These are phyloP conservation scores for Proteles cristata DNA, from an alignment of 2,113 vertebrate species.

Conservation along the genomic window DNA sequence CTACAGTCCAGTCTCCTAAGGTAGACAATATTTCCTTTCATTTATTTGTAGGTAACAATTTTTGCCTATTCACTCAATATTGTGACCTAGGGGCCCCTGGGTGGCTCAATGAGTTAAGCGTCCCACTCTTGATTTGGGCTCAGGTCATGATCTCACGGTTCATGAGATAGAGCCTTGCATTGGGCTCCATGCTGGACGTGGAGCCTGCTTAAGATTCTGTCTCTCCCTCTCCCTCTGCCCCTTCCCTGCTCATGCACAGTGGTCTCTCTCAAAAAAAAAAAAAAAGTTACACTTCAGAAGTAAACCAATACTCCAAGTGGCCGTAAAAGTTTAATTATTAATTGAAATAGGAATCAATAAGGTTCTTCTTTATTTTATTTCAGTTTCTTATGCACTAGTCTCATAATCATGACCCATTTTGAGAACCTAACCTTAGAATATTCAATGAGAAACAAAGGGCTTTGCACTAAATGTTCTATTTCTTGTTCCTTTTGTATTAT, in stretches of 20 bases:
- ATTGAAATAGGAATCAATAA: background rate
- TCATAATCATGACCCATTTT: background rate
- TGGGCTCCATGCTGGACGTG: too few species aligned
- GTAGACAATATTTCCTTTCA: background rate
- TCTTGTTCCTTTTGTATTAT: background rate
- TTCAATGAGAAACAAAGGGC: background rate
- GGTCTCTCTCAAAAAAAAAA: too few species aligned
- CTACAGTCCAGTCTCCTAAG: background rate
- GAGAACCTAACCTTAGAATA: background rate
- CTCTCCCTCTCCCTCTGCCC: too few species aligned
- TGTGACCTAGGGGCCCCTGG: background rate
- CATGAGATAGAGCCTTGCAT: too few species aligned
- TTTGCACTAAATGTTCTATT: background rate
- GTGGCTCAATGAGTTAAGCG: too few species aligned
- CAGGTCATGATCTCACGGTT: too few species aligned
- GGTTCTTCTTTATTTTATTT: background rate
- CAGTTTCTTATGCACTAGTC: background rate
- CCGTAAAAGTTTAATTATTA: constrained; percentile 16
- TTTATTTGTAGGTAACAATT: background rate
- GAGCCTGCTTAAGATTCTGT: too few species aligned
- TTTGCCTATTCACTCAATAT: background rate
- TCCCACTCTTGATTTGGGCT: too few species aligned
- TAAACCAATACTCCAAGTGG: constrained; percentile 36
- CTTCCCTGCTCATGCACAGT: too few species aligned
- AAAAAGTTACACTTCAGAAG: background rate